These are phyloP conservation scores for Zosterops pallidus DNA, from an alignment of 2,113 vertebrate genomes.

Conservation along the genomic window DNA sequence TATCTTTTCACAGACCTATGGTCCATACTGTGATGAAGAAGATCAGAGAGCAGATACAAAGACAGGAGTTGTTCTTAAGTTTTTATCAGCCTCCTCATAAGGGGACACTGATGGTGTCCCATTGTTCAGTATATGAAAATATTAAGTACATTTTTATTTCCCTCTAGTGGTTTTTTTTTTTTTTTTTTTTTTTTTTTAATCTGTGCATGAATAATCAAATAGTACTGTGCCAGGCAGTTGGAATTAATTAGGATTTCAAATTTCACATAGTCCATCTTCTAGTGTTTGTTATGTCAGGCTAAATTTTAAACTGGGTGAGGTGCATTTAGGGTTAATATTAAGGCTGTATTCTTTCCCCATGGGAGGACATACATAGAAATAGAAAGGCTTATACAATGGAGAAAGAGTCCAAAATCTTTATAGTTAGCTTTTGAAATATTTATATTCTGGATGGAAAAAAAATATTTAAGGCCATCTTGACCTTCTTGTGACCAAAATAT, in stretches of 20 bases:
- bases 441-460: neutral
- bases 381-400: neutral
- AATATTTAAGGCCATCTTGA: neutral
- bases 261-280: neutral
- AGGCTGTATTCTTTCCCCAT: neutral
- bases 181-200: neutral
- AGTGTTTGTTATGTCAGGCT: neutral
- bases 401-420: neutral
- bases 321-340: neutral
- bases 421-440: conserved; percentile 3
- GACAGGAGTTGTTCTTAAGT: neutral
- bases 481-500: conserved; percentile 12
- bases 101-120: neutral
- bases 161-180: neutral
- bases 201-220: neutral
- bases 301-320: neutral
- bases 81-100: neutral
- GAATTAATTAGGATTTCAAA: neutral
- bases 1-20: neutral
- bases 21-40: neutral
- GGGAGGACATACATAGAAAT: neutral
- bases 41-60: neutral
- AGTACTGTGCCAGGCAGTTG: neutral
- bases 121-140: neutral
- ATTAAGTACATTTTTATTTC: neutral